Evolutionary conservation across 2,888 invertebrate species (phyloP).

Genomic region (Parnassius orleans): DNA sequence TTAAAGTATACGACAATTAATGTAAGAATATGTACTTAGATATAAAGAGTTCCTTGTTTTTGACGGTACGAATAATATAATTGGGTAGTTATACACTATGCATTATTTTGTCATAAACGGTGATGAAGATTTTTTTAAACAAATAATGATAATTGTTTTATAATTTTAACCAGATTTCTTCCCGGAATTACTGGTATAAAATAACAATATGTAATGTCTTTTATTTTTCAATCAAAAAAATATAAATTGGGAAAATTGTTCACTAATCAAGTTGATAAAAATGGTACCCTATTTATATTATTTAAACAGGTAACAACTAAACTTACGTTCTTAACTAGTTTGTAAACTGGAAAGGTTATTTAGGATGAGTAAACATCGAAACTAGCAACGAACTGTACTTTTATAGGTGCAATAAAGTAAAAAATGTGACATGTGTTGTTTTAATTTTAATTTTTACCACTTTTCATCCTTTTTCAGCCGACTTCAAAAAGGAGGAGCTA

Average conservation of each 20-base stretch:
- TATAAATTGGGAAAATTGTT: conserved; percentile 20
- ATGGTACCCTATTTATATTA: conserved; percentile 7
- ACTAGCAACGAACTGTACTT: conserved; percentile 76
- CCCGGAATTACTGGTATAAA: conserved; percentile 4
- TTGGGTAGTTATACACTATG: conserved; percentile 53
- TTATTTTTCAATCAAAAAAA: conserved; percentile 1
- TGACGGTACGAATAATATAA: conserved; percentile 41
- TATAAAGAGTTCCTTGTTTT: conserved; percentile 73
- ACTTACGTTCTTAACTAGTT: conserved; percentile 16
- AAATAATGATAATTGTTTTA: not conserved
- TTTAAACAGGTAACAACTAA: conserved; percentile 19
- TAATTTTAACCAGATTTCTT: conserved; percentile 4
- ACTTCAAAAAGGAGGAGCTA: too few relatives aligned
- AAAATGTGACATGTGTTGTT: conserved; percentile 42
- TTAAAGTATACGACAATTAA: conserved; percentile 77
- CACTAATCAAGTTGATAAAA: conserved; percentile 1
- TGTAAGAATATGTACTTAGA: conserved; percentile 78
- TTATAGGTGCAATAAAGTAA: conserved; percentile 78
- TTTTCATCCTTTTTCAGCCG: too few relatives aligned
- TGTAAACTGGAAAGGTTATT: conserved; percentile 18
- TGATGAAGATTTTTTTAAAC: conserved; percentile 6
- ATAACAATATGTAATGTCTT: not conserved
- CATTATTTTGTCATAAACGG: not conserved
- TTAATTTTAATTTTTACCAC: conserved; percentile 4
- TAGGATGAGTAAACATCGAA: conserved; percentile 57